Base-by-base conservation (phyloP, 2,797 vertebrate species). In the Clarias platycephalus region DNA sequence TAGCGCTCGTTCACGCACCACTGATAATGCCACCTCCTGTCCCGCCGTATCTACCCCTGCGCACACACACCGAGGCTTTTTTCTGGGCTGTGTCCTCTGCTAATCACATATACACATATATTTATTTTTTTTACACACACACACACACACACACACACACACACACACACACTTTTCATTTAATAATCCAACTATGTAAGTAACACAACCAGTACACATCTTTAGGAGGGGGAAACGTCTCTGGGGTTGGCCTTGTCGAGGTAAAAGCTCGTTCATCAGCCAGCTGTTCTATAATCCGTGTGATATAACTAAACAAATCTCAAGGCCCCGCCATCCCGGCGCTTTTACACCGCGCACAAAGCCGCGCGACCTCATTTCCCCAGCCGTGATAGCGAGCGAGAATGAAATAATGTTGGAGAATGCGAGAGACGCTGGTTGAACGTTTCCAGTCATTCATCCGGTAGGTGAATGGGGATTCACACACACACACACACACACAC, bases 1-100 rank as follows among this genome's bases (percentile, higher is more conserved):
- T 72, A 81, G 87, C 76, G 53, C 82, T 87, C 88, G 88, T 87
- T 91, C 87, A 91, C 85, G 88, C 87, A 90, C 85, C 81, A 70
- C 75, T 83, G 88, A 86, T 89, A 90, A 92, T 88, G 84, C 86
- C 71, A 60, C 88, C 85, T 68, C 74, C 82, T 82, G 75, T 88
- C 88, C 86, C 83, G 83, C 84, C 80, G 80, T 81, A 90, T 87
- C 85, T n/a, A 83, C 62, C 70, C 60, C 80, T 75, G 53, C 83
- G 81, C 77, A 85, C 70, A 85, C 70, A 1, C 55, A 20, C 66
- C 76, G 9, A 49, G 64, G 18, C 78, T 63, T 79, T 63, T 44
- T 67, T 13, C 49, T 53, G 49, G 49, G 49, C 60, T 44, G 55
- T 77, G 77, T 82, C 76, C 76, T 76, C 60, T 84, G 78, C 79